Conservation (phyloP, 2,888 invertebrate genomes). For the Mimas tiliae region DNA sequence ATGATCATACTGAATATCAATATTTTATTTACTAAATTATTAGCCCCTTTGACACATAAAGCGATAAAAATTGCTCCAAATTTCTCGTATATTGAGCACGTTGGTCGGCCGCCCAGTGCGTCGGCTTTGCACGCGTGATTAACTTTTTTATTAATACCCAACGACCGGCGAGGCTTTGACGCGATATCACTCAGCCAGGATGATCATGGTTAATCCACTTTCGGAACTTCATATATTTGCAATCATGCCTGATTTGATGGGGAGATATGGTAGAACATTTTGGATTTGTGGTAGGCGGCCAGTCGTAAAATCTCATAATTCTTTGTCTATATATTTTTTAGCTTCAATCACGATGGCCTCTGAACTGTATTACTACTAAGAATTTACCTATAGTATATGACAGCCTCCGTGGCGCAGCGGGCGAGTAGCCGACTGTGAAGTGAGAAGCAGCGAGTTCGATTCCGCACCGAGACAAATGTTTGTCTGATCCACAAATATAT, state of each 20-base stretch:
- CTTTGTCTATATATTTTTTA: too few species aligned
- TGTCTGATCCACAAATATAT: too few species aligned
- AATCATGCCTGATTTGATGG: constrained; percentile 2
- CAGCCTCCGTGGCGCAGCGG: too few species aligned
- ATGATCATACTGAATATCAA: background rate
- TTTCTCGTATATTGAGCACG: constrained; percentile 34
- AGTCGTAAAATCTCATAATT: too few species aligned
- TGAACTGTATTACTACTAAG: too few species aligned
- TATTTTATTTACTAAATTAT: constrained; percentile 16
- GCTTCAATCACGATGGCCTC: too few species aligned
- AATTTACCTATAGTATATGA: too few species aligned
- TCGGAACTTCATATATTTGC: constrained; percentile 44
- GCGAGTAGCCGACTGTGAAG: too few species aligned
- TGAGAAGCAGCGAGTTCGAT: too few species aligned
- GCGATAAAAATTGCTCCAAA: constrained; percentile 28
- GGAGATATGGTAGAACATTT: background rate
- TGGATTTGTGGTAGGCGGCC: too few species aligned
- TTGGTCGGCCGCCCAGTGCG: constrained; percentile 41
- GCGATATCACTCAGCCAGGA: constrained; percentile 47
- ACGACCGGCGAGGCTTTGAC: constrained; percentile 51
- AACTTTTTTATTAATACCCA: constrained; percentile 76
- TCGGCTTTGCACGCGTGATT: constrained; percentile 61
- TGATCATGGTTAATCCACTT: constrained; percentile 56
- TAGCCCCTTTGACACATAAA: constrained; percentile 29
- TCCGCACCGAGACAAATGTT: too few species aligned